These are phyloP conservation scores for Seira sanloemensis DNA, from an alignment of 2,888 invertebrate genomes.

Conservation along the genomic window DNA sequence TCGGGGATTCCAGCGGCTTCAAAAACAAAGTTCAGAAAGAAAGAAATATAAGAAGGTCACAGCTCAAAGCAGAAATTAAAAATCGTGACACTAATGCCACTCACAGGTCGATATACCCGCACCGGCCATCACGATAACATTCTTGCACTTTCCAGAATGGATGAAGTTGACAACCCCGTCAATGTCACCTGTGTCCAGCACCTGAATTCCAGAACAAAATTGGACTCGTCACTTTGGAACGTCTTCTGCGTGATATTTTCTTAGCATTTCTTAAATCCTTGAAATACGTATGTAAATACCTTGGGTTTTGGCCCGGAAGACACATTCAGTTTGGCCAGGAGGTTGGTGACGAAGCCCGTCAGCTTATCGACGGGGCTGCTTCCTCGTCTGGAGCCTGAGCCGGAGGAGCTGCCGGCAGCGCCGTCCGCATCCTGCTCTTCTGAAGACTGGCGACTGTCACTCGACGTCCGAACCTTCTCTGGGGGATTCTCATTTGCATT, in stretches of 20 bases:
- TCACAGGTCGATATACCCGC: constrained; percentile 98
- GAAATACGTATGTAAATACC: too few relatives aligned
- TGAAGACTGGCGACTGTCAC: constrained; percentile 31
- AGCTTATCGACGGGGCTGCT: constrained; percentile 58
- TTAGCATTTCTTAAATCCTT: too few relatives aligned
- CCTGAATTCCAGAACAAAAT: constrained; percentile 75
- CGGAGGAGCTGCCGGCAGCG: neutral
- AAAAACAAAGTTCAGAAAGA: constrained; percentile 76
- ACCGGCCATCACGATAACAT: constrained; percentile 94
- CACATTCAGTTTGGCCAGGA: constrained; percentile 64
- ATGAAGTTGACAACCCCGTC: constrained; percentile 89
- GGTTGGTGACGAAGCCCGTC: constrained; percentile 60
- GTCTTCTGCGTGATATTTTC: too few relatives aligned
- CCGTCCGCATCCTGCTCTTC: constrained; percentile 23
- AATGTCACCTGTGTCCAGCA: constrained; percentile 83
- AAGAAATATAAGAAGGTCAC: neutral
- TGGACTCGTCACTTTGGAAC: neutral
- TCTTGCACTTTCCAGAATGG: constrained; percentile 85
- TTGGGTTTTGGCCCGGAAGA: constrained; percentile 55
- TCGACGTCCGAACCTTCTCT: neutral
- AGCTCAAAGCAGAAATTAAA: neutral
- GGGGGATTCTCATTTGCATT: too few relatives aligned
- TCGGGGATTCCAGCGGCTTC: constrained; percentile 97
- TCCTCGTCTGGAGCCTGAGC: constrained; percentile 41
- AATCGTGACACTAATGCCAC: too few relatives aligned